A percentile compares a stretch with the other conserved stretches of the same genome.
Conservation (phyloP, 1,140 invertebrate genomes). For the Cecropterus lyciades region DNA sequence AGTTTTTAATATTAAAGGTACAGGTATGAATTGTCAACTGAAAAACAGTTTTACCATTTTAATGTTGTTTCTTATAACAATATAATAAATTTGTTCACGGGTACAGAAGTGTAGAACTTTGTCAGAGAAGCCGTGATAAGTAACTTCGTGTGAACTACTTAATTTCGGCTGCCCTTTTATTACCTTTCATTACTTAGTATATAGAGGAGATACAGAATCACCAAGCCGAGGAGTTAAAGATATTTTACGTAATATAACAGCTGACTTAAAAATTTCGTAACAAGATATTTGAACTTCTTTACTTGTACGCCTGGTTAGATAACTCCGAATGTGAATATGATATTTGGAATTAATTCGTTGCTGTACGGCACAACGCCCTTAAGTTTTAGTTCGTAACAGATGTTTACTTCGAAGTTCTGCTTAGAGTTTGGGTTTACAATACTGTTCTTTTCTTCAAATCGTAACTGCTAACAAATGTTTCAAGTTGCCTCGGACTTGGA, state of each 20-base stretch:
- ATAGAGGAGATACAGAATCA: too few relatives aligned
- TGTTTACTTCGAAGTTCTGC: constrained; percentile 23
- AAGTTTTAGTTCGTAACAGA: constrained; percentile 30
- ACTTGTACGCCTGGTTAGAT: constrained; percentile 43
- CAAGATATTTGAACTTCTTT: constrained; percentile 40
- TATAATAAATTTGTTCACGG: too few relatives aligned
- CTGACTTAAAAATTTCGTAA: constrained; percentile 49
- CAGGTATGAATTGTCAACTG: too few relatives aligned
- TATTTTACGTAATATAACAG: constrained; percentile 9
- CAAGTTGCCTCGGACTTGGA: constrained; percentile 4
- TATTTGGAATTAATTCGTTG: constrained; percentile 49
- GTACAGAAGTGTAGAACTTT: too few relatives aligned
- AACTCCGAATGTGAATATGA: constrained; percentile 43
- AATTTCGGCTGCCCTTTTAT: too few relatives aligned
- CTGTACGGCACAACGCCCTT: constrained; percentile 21
- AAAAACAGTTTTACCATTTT: too few relatives aligned
- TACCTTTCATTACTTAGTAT: too few relatives aligned
- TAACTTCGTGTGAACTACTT: too few relatives aligned
- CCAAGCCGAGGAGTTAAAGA: constrained; percentile 29
- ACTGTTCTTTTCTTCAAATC: constrained; percentile 11
- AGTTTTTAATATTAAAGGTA: too few relatives aligned
- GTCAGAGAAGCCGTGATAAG: too few relatives aligned
- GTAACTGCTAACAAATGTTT: constrained; percentile 20
- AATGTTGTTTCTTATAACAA: too few relatives aligned
- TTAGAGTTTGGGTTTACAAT: constrained; percentile 10